phyloP scores from a whole-genome alignment of 2,797 vertebrate genomes.

The Tiaroga cobitis region DNA sequence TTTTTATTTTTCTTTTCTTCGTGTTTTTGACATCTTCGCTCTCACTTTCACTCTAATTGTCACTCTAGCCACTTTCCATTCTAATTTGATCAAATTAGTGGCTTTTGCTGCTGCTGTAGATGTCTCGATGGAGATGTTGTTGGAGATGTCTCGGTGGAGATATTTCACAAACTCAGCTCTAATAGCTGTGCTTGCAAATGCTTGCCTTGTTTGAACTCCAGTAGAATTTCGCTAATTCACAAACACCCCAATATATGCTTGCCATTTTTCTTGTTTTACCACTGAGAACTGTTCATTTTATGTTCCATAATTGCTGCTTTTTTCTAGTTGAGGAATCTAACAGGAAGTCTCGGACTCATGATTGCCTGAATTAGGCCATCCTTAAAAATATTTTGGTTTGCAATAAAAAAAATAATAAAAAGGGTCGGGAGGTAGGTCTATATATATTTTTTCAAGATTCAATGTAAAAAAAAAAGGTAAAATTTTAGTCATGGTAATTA shows the following conservation, averaged over 20 bases:
- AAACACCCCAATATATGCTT: background rate
- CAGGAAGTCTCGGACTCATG: background rate
- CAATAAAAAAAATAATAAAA: no score
- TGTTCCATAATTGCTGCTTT: background rate
- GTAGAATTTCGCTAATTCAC: slow-evolving; percentile 23
- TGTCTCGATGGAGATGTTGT: slow-evolving; percentile 28
- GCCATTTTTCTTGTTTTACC: slow-evolving; percentile 15
- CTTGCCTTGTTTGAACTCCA: slow-evolving; percentile 14
- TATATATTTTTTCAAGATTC: no score
- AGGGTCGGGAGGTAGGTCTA: no score
- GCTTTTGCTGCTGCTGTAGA: slow-evolving; percentile 34
- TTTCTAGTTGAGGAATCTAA: background rate
- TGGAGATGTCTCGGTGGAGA: slow-evolving; percentile 31
- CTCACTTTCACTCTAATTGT: slow-evolving; percentile 44
- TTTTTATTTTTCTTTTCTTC: slow-evolving; percentile 17
- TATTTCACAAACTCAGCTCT: background rate
- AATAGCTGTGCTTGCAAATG: background rate
- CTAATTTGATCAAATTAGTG: slow-evolving; percentile 53
- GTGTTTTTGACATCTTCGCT: slow-evolving; percentile 42
- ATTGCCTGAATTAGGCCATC: background rate
- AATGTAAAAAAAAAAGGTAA: no score
- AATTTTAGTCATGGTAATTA: no score
- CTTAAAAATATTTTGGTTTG: no score
- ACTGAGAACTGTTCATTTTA: slow-evolving; percentile 1
- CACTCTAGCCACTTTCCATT: slow-evolving; percentile 38